Conservation (phyloP, 1,140 invertebrate species). For the Bombus affinis region DNA sequence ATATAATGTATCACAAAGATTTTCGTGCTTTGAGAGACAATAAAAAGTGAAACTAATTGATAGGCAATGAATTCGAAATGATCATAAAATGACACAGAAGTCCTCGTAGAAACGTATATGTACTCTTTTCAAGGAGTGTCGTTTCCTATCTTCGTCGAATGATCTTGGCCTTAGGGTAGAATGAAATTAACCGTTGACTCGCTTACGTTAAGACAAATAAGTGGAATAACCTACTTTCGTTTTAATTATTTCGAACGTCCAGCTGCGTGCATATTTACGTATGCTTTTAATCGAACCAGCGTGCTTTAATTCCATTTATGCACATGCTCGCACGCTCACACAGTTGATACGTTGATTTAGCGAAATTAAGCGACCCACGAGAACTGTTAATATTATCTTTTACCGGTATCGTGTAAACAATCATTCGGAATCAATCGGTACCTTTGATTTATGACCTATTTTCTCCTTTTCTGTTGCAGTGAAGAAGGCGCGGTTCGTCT, state of each 20-base stretch:
- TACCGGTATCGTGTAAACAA: neutral
- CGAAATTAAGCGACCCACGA: slow-evolving; percentile 21
- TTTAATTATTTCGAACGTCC: slow-evolving; percentile 46
- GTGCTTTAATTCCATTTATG: slow-evolving; percentile 38
- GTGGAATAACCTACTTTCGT: slow-evolving; percentile 42
- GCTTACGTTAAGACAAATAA: slow-evolving; percentile 36
- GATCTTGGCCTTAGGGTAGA: neutral
- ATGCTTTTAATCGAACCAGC: slow-evolving; percentile 36
- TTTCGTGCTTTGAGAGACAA: neutral
- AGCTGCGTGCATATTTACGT: neutral
- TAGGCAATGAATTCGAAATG: neutral
- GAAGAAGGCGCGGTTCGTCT: slow-evolving; percentile 78
- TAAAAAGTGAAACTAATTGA: no score
- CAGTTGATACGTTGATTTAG: slow-evolving; percentile 17
- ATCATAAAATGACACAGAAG: no score
- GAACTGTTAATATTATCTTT: slow-evolving; percentile 2
- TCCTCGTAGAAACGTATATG: neutral
- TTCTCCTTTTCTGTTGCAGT: slow-evolving; percentile 77
- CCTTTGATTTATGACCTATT: neutral
- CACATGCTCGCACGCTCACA: neutral
- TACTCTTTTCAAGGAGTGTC: neutral
- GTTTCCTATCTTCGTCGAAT: neutral
- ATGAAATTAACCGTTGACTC: slow-evolving; percentile 25
- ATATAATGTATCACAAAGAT: neutral
- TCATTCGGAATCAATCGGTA: neutral